Base-by-base conservation (phyloP, 2,113 vertebrate species). In the Ictalurus punctatus region DNA sequence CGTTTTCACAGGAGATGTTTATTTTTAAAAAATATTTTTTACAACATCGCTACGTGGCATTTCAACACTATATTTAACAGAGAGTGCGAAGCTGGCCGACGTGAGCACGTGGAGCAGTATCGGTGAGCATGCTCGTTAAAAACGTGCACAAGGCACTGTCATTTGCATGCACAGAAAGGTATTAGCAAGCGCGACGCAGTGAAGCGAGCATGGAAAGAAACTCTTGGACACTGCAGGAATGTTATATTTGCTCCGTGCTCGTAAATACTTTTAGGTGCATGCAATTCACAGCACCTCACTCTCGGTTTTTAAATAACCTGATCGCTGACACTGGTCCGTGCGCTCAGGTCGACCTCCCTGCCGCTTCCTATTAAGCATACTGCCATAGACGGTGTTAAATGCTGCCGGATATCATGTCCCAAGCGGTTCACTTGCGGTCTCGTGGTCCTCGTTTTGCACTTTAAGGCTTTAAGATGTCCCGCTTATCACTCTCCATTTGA, bases 81-180 rank as follows among this genome's bases (percentile, higher is more conserved):
- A 61, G 56, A 59, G 30, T 23, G 80, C 5, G 9, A 83, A 54
- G 16, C 59, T 5, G 56, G 80, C 30, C 6, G 56, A 81, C 1
- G 54, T 58, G 27, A 81, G 54, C 79, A 58, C 17, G 1, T 1
- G n/a, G 52, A 58, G n/a, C 74, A 13, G 52, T 58, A 58, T 30
- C 27, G 7, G 52, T 16, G 8, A 58, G 79, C n/a, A 4, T 58
- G 52, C 54, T 81, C 79, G 52, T 81, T 81, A 81, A 56, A 78
- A 81, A 58, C 5, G 52, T 56, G 48, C 19, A 76, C 40, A 44
- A 76, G 73, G 21, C 48, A 10, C 79, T 58, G 79, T 58, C 79
- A 34, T 81, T 34, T 81, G 79, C 79, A 58, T 81, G 79, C 52
- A 81, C 54, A 81, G 48, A 81, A 81, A 81, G 79, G 16, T 58